phyloP scores from a whole-genome alignment of 2,888 invertebrate species.

The Phlogophora meticulosa region DNA sequence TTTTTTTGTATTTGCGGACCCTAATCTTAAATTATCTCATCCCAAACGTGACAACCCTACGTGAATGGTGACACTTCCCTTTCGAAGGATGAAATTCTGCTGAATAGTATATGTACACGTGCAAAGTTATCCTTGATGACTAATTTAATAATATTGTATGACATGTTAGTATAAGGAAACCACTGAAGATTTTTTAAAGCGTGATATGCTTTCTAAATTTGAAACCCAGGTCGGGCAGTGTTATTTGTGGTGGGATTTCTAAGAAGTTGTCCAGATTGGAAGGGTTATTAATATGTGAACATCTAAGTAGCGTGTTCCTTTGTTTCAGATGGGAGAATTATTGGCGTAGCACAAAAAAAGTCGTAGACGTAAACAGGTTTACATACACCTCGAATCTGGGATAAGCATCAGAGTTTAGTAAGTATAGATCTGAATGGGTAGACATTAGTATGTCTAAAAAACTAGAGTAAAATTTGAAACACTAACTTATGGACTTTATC shows the following conservation, averaged over 20 bases:
- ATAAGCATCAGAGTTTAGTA: background rate
- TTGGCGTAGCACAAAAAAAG: constrained; percentile 9
- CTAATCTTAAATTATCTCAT: constrained; percentile 76
- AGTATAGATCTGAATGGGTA: too few relatives aligned
- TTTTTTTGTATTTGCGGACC: constrained; percentile 74
- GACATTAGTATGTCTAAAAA: too few relatives aligned
- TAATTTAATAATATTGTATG: constrained; percentile 18
- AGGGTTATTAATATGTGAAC: too few relatives aligned
- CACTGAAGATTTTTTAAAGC: background rate
- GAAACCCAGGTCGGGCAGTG: too few relatives aligned
- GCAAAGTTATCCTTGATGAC: background rate
- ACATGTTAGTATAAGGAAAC: background rate
- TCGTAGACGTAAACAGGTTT: background rate
- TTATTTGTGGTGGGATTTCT: too few relatives aligned
- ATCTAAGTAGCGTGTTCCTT: too few relatives aligned
- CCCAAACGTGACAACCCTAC: constrained; percentile 76
- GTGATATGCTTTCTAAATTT: too few relatives aligned
- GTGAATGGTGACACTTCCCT: constrained; percentile 61
- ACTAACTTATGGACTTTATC: too few relatives aligned
- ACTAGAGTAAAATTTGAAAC: too few relatives aligned
- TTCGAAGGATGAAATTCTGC: constrained; percentile 13
- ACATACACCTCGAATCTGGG: background rate
- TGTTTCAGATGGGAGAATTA: constrained; percentile 21
- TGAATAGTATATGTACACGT: constrained; percentile 25
- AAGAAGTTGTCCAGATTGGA: too few relatives aligned